Percentiles rank a stretch among this genome's conserved stretches.
Evolutionary conservation across 1,140 invertebrate genomes (phyloP).

Genomic region (Bacillus rossius): DNA sequence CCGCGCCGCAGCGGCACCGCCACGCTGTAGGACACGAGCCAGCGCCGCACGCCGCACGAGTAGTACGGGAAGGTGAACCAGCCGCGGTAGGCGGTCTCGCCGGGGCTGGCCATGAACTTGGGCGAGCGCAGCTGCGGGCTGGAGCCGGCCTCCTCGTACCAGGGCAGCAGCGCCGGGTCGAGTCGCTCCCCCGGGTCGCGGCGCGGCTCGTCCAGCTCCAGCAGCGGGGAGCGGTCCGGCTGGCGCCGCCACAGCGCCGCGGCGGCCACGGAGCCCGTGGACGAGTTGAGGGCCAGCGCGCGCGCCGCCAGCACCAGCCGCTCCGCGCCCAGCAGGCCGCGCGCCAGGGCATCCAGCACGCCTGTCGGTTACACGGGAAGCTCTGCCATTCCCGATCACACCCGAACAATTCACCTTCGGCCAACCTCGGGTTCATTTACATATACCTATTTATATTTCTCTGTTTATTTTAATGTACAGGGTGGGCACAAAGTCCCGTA

Average conservation of each 20-base stretch:
- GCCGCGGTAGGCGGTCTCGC: slow-evolving; percentile 53
- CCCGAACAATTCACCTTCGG: no score
- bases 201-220: slow-evolving; percentile 44
- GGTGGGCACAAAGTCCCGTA: no score
- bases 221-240: slow-evolving; percentile 16
- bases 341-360: slow-evolving; percentile 51
- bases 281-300: slow-evolving; percentile 53
- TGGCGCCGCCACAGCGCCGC: slow-evolving; percentile 48
- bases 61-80: slow-evolving; percentile 80
- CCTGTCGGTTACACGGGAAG: slow-evolving; percentile 33
- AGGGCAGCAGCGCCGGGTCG: slow-evolving; percentile 47
- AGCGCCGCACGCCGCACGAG: slow-evolving; percentile 60
- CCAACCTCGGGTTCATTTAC: no score
- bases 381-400: no score
- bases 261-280: slow-evolving; percentile 48
- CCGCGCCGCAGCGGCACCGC: slow-evolving; percentile 58
- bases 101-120: slow-evolving; percentile 62
- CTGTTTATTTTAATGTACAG: no score
- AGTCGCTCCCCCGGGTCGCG: slow-evolving; percentile 45
- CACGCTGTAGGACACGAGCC: slow-evolving; percentile 74
- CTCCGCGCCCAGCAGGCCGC: slow-evolving; percentile 51
- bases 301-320: slow-evolving; percentile 48
- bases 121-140: slow-evolving; percentile 52
- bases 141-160: slow-evolving; percentile 36
- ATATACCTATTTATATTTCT: no score